Percentiles rank a stretch among this genome's conserved stretches.
These are phyloP conservation scores for Hypsopygia costalis DNA, from an alignment of 2,888 invertebrate species.

Conservation along the genomic window DNA sequence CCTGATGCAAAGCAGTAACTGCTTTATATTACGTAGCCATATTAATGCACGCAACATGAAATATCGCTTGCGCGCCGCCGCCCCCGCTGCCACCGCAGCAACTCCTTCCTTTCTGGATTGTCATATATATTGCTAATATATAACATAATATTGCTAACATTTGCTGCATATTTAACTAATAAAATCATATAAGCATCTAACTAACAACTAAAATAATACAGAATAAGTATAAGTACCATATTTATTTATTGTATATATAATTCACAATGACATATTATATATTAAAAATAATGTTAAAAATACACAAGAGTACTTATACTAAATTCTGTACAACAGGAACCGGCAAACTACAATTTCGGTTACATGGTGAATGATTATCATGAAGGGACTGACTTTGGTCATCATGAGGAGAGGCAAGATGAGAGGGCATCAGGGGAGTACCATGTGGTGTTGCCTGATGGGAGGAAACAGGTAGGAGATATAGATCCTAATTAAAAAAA, in stretches of 20 bases:
- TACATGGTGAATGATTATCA: constrained; percentile 83
- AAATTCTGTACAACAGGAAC: constrained; percentile 66
- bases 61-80: too few species aligned
- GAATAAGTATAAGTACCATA: constrained; percentile 37
- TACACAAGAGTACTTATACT: constrained; percentile 37
- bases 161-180: too few species aligned
- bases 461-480: constrained; percentile 77
- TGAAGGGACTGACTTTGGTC: constrained; percentile 83
- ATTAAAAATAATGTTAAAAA: constrained; percentile 3
- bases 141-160: too few species aligned
- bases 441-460: constrained; percentile 84
- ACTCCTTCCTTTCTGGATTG: too few species aligned
- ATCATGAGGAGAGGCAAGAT: constrained; percentile 82
- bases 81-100: too few species aligned
- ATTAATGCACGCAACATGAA: not conserved
- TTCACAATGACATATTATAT: not conserved
- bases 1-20: not conserved
- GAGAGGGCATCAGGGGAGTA: constrained; percentile 82
- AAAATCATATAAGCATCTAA: not conserved
- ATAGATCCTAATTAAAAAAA: too few species aligned
- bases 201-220: constrained; percentile 19
- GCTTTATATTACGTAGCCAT: too few species aligned
- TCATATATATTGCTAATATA: too few species aligned
- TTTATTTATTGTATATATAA: constrained; percentile 1
- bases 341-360: constrained; percentile 84